Evolutionary conservation across 2,888 invertebrate genomes (phyloP).

Genomic region (Dexiosoma caninum): DNA sequence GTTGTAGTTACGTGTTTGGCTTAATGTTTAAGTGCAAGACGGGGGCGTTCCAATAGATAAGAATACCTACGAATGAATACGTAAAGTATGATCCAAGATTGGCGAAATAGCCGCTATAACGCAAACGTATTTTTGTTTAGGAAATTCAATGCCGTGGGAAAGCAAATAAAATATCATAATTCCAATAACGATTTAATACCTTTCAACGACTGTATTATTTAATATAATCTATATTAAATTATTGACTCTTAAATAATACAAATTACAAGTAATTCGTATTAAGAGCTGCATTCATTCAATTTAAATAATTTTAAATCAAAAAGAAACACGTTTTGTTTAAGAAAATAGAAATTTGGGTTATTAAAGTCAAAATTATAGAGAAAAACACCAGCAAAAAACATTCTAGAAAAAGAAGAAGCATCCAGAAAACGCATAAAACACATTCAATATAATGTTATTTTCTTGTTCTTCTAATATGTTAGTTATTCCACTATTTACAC

Average conservation of each 20-base stretch:
- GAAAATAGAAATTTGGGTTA: slow-evolving; percentile 42
- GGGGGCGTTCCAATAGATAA: background rate
- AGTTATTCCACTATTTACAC: background rate
- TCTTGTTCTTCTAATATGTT: background rate
- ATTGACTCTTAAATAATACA: slow-evolving; percentile 44
- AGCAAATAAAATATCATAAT: too few species aligned
- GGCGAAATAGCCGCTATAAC: background rate
- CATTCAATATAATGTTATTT: background rate
- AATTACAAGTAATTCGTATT: slow-evolving; percentile 47
- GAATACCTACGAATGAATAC: background rate
- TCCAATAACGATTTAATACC: background rate
- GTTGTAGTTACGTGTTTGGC: background rate
- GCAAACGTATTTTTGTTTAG: too few species aligned
- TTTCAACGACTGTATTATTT: background rate
- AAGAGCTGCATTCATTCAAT: slow-evolving; percentile 23
- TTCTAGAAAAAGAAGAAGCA: background rate
- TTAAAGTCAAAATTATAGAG: slow-evolving; percentile 38
- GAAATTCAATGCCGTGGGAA: too few species aligned
- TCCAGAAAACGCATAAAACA: slow-evolving; percentile 32
- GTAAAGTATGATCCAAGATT: background rate
- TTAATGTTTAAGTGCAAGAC: background rate
- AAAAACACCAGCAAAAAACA: background rate
- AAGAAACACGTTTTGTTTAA: background rate
- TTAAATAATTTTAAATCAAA: background rate
- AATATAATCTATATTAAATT: slow-evolving; percentile 21